Percentiles rank a stretch among this genome's conserved stretches.
These are phyloP conservation scores for Actinemys pallida DNA, from an alignment of 2,113 vertebrate species.

Conservation along the genomic window DNA sequence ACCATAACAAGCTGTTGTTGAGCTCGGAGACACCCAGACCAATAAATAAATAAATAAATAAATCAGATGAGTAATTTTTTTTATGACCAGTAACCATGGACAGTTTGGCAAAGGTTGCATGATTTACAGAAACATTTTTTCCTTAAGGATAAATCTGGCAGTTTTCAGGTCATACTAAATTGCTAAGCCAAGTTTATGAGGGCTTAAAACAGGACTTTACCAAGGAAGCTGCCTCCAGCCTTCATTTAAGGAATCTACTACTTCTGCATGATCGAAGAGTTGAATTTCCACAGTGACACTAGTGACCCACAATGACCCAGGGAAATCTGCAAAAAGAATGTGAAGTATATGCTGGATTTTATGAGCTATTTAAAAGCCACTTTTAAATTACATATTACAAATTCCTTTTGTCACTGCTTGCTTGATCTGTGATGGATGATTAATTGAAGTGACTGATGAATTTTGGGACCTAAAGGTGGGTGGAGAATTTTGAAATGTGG, in stretches of 20 bases:
- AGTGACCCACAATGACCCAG: background rate
- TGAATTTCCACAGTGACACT: background rate
- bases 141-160: background rate
- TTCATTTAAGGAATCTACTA: background rate
- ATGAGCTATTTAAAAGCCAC: background rate
- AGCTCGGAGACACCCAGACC: background rate
- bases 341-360: background rate
- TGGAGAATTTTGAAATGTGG: background rate
- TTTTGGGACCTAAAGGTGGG: background rate
- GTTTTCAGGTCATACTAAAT: background rate
- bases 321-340: background rate
- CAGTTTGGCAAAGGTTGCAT: background rate
- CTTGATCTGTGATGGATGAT: background rate
- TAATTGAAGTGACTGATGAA: background rate
- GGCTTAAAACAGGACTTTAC: background rate
- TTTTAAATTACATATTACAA: background rate
- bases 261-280: background rate
- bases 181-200: background rate
- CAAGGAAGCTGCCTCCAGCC: background rate
- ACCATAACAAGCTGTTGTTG: background rate
- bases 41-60: background rate
- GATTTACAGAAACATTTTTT: background rate
- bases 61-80: background rate
- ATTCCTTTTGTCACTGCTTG: background rate
- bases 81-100: background rate